A percentile compares a stretch with the other conserved stretches of the same genome.
Evolutionary conservation across 1,140 invertebrate species (phyloP).

Genomic region (Scylla paramamosain): DNA sequence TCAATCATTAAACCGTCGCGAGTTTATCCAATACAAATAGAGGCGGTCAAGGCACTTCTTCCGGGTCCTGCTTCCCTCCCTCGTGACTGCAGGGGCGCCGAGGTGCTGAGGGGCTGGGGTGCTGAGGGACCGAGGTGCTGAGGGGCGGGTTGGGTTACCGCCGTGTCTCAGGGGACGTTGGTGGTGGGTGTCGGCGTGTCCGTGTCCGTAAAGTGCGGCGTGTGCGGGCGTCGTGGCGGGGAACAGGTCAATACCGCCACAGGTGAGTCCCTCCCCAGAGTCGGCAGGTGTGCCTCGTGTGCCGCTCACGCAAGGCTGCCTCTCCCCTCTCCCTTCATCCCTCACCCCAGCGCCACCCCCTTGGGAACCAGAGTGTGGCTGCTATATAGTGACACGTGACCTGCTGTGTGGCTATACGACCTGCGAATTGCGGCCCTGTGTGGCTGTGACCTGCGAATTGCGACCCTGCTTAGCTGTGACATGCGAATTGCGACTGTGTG

Average conservation of each 20-base stretch:
- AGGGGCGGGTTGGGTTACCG: background rate
- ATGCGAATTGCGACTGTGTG: no score
- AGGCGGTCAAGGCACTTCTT: background rate
- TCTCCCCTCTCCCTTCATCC: background rate
- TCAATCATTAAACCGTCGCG: background rate
- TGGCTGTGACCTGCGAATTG: background rate
- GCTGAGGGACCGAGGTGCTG: background rate
- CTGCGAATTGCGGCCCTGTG: background rate
- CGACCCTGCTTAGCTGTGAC: no score
- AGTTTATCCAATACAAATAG: no score
- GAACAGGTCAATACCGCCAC: constrained; percentile 30
- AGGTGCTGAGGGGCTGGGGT: background rate
- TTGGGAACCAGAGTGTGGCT: no score
- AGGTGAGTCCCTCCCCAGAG: background rate
- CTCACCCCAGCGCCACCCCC: background rate
- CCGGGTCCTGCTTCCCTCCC: background rate
- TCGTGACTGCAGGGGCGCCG: background rate
- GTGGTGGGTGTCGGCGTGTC: constrained; percentile 8
- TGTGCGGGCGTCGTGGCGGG: background rate
- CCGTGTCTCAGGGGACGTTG: background rate
- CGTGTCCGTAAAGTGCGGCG: background rate
- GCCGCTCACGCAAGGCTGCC: background rate
- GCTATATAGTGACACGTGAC: no score
- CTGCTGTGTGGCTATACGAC: no score
- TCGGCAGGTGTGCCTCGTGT: background rate